Evolutionary conservation across 2,797 vertebrate genomes (phyloP).

Genomic region (Phalloptychus januarius): DNA sequence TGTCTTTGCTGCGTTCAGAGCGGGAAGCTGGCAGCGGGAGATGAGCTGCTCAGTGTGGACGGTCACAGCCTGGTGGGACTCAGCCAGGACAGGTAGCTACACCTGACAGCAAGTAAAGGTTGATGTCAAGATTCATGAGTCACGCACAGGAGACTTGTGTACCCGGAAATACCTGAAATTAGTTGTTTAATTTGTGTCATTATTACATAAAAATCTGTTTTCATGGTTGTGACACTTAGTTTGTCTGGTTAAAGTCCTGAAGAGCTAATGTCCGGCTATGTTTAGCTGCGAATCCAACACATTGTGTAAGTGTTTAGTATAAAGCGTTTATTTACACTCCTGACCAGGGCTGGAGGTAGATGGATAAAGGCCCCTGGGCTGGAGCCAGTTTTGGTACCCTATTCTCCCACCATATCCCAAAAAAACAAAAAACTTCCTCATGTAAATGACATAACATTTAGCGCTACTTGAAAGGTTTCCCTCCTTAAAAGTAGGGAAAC

Average conservation of each 20-base stretch:
- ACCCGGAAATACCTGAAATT: neutral
- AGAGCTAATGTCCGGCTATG: neutral
- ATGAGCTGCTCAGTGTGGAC: constrained; percentile 93
- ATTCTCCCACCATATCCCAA: too few relatives aligned
- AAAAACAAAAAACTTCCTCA: too few relatives aligned
- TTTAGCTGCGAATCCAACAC: neutral
- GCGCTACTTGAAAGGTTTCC: too few relatives aligned
- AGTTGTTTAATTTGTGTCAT: neutral
- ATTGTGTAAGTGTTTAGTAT: neutral
- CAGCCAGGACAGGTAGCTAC: constrained; percentile 90
- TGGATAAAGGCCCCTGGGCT: too few relatives aligned
- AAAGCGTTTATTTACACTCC: neutral
- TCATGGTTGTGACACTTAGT: neutral
- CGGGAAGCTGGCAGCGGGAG: constrained; percentile 87
- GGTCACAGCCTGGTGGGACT: constrained; percentile 89
- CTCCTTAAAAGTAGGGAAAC: too few relatives aligned
- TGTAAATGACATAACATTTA: too few relatives aligned
- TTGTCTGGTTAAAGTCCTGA: neutral
- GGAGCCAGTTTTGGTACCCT: too few relatives aligned
- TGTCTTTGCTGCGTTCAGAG: constrained; percentile 75
- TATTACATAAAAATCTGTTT: neutral
- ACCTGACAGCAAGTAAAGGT: neutral
- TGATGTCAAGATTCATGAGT: neutral
- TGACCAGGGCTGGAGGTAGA: too few relatives aligned
- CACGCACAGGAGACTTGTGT: neutral